phyloP scores from a whole-genome alignment of 1,140 invertebrate species.

The Scaptodrosophila lebanonensis region DNA sequence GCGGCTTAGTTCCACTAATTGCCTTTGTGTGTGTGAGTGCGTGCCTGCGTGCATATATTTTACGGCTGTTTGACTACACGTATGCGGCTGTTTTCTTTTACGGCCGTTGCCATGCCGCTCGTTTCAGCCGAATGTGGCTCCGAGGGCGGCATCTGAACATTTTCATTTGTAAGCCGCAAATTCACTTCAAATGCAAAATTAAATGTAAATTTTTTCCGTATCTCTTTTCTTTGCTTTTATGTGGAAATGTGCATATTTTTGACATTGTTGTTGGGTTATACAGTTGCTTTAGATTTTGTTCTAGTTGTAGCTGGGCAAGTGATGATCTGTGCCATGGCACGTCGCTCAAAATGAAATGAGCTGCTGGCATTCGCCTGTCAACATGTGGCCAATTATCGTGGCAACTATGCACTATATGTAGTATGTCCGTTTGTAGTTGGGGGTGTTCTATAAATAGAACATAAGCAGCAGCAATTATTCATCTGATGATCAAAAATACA shows the following conservation, averaged over 20 bases:
- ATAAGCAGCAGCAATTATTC: slow-evolving; percentile 35
- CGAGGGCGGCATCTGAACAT: slow-evolving; percentile 15
- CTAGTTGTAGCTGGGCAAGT: too few relatives aligned
- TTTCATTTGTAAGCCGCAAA: slow-evolving; percentile 19
- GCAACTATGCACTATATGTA: too few relatives aligned
- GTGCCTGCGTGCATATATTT: slow-evolving; percentile 67
- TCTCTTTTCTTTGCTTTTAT: neutral
- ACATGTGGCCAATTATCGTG: slow-evolving; percentile 48
- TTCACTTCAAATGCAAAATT: slow-evolving; percentile 48
- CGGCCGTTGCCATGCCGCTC: slow-evolving; percentile 42
- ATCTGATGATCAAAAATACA: slow-evolving; percentile 64
- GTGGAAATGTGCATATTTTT: slow-evolving; percentile 16
- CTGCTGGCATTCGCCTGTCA: too few relatives aligned
- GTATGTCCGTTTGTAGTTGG: too few relatives aligned
- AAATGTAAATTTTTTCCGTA: slow-evolving; percentile 48
- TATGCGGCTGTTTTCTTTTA: slow-evolving; percentile 67
- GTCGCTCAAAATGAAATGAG: too few relatives aligned
- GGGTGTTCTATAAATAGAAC: slow-evolving; percentile 24
- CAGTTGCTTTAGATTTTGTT: neutral
- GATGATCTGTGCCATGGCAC: too few relatives aligned
- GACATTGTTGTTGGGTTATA: slow-evolving; percentile 4
- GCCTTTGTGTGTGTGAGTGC: slow-evolving; percentile 53
- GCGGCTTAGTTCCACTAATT: slow-evolving; percentile 62
- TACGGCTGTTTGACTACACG: slow-evolving; percentile 69
- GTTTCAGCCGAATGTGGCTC: slow-evolving; percentile 43